Conservation (phyloP, 2,888 invertebrate species). For the Metacarcinus magister region DNA sequence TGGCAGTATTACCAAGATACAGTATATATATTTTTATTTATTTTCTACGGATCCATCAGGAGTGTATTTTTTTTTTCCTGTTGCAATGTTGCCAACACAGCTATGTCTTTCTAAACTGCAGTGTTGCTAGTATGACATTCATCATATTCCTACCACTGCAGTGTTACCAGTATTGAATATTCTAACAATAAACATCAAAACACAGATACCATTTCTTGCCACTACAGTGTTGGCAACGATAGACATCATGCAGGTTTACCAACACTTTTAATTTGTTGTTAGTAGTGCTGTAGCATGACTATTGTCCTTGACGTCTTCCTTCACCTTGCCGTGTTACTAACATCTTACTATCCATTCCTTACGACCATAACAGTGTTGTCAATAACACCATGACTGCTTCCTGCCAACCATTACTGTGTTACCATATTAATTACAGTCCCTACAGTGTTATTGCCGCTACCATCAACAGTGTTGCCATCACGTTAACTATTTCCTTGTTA, state of each 20-base stretch:
- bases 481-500: too few species aligned
- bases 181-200: not conserved
- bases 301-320: not conserved
- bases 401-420: not conserved
- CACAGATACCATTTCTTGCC: not conserved
- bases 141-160: too few species aligned
- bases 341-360: not conserved
- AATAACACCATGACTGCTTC: not conserved
- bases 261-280: not conserved
- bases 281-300: not conserved
- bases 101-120: not conserved
- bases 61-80: too few species aligned
- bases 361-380: not conserved
- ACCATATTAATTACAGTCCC: too few species aligned
- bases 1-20: too few species aligned
- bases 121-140: too few species aligned
- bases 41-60: too few species aligned
- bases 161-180: too few species aligned
- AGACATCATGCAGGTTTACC: not conserved
- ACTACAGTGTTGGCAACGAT: not conserved
- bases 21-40: too few species aligned
- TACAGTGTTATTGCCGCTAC: too few species aligned
- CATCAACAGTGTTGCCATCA: too few species aligned
- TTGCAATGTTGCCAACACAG: not conserved
- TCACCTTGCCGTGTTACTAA: not conserved